Conservation (phyloP, 2,888 invertebrate species). For the Plebejus melissa region DNA sequence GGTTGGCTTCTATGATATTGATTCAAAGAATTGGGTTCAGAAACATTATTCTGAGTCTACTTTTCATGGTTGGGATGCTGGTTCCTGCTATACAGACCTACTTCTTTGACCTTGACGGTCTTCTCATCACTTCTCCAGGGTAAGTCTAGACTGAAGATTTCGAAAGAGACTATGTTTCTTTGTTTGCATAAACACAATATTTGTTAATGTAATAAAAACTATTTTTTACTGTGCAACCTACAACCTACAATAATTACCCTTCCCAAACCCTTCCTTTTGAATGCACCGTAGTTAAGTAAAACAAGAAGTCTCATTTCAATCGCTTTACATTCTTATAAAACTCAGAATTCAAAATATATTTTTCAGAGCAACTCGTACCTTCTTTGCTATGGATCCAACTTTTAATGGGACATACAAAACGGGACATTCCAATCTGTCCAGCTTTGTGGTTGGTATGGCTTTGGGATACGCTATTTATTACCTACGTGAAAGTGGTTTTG, state of each 20-base stretch:
- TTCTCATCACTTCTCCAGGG: conserved; percentile 42
- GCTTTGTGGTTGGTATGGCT: conserved; percentile 47
- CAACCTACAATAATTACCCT: too few species aligned
- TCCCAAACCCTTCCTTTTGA: too few species aligned
- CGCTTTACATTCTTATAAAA: not conserved
- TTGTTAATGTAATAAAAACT: too few species aligned
- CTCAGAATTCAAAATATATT: not conserved
- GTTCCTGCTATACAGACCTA: conserved; percentile 44
- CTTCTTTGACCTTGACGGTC: conserved; percentile 42
- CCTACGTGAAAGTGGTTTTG: conserved; percentile 40
- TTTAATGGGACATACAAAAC: conserved; percentile 51
- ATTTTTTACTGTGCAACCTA: too few species aligned
- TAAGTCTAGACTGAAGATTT: conserved; percentile 31
- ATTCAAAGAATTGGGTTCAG: conserved; percentile 32
- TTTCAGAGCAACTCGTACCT: conserved; percentile 35
- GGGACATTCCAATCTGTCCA: conserved; percentile 49
- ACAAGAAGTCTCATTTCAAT: too few species aligned
- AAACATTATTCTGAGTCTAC: conserved; percentile 34
- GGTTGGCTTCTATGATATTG: conserved; percentile 39
- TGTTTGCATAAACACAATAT: not conserved
- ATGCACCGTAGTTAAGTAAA: too few species aligned
- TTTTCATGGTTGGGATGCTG: conserved; percentile 39
- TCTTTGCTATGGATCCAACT: conserved; percentile 40
- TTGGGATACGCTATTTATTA: conserved; percentile 45
- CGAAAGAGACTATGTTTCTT: too few species aligned